A percentile compares a stretch with the other conserved stretches of the same genome.
These are phyloP conservation scores for Eidolon helvum DNA, from an alignment of 2,113 vertebrate genomes.

Conservation along the genomic window DNA sequence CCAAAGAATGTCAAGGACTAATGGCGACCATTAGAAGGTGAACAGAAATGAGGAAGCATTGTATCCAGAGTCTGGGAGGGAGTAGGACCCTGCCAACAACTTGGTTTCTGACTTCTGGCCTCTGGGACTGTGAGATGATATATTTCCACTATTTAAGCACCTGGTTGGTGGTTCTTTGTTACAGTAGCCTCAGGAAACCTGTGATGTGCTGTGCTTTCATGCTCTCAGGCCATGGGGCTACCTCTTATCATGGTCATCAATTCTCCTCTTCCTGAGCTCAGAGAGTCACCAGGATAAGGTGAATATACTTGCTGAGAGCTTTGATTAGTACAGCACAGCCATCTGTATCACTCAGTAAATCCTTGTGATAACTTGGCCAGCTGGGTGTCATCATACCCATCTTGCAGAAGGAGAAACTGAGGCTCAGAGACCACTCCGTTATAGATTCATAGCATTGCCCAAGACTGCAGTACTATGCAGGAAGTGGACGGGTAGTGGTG, in stretches of 20 bases:
- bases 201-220: accelerated
- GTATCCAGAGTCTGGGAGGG: neutral
- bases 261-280: neutral
- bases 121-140: neutral
- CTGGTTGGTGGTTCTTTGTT: neutral
- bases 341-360: accelerated
- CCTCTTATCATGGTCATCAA: accelerated
- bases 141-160: neutral
- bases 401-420: neutral
- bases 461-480: neutral
- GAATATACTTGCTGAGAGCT: no score
- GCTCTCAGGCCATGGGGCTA: neutral
- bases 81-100: accelerated
- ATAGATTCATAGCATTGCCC: neutral
- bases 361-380: neutral
- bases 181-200: accelerated
- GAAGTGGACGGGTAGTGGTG: neutral
- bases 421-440: neutral
- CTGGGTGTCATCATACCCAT: neutral
- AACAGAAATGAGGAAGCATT: neutral
- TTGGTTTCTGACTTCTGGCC: neutral
- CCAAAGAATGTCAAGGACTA: no score
- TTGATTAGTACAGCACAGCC: accelerated
- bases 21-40: accelerated
- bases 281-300: neutral